Conservation (phyloP, 2,113 vertebrate species). For the Nyctereutes procyonoides region DNA sequence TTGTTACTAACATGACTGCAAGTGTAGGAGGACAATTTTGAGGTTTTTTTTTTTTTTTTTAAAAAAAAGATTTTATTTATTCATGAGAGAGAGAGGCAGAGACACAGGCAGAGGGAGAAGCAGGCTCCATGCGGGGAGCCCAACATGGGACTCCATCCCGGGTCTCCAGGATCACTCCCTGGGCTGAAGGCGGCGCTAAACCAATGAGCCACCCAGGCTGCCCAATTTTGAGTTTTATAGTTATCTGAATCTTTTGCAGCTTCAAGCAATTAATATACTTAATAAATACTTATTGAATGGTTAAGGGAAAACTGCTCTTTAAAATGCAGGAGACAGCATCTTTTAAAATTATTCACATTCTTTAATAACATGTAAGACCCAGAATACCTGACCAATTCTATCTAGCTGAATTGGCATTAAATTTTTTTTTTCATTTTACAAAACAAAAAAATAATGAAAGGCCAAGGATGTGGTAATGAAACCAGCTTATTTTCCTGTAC, state of each 20-base stretch:
- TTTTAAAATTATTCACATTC: slow-evolving; percentile 47
- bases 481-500: slow-evolving; percentile 20
- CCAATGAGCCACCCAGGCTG: no score
- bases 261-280: background rate
- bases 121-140: no score
- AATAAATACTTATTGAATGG: background rate
- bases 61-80: no score
- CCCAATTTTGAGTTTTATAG: background rate
- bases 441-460: background rate
- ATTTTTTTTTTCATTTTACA: slow-evolving; percentile 28
- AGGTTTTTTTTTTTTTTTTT: no score
- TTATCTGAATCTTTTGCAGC: slow-evolving; percentile 30
- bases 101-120: no score
- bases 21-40: background rate
- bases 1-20: background rate
- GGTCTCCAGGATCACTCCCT: no score
- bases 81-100: no score
- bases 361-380: slow-evolving; percentile 42
- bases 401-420: slow-evolving; percentile 22
- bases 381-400: slow-evolving; percentile 5
- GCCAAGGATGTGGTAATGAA: slow-evolving; percentile 35
- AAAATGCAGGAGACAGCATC: slow-evolving; percentile 45
- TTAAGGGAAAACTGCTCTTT: slow-evolving; percentile 41
- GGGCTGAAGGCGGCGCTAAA: no score
- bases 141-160: no score